Base-by-base conservation (phyloP, 2,888 invertebrate species). In the Megamerina dolium region DNA sequence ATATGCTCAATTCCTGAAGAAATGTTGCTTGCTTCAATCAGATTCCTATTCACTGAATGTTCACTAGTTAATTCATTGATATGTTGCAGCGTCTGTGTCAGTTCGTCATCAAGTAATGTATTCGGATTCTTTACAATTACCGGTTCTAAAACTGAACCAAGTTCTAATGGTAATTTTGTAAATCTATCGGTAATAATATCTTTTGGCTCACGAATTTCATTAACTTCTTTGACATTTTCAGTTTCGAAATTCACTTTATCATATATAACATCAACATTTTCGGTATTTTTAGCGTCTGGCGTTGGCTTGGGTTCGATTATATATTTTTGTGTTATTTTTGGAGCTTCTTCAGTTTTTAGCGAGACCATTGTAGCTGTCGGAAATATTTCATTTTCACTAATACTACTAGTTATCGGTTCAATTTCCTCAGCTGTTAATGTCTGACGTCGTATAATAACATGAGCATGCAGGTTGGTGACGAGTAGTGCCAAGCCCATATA, bases 331-430 rank as follows among this genome's bases (percentile, higher is more conserved):
- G 37, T 21, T 12, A 23, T 17, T 27, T 30, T 10, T 26, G 38
- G 18, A 43, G 18, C 17, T 20, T 26, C 36, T 4, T 18, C 37
- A 8, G 16, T 16, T 3, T 9, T 29, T 3, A 20, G 13, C 12
- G 21, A 14, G 9, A 16, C 9, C 9, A 10, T 3, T 16, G 13
- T 31, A 31, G 9, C 5, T 31, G 4, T 31, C 5, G 23, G 12
- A 17, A 14, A n/a, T 23, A 37, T 31, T 36, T 42, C 37, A 31
- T 42, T 42, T 36, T 42, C 42, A 2, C 10, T n/a, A 26, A 14
- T n/a, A n/a, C n/a, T n/a, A 13, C 4, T 30, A n/a, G 18, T 12
- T n/a, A 17, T 2, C 4, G n/a, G 18, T 20, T 10, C 21, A 14
- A 19, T 33, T 32, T 13, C 23, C 20, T 1, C 8, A 10, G 10